phyloP scores from a whole-genome alignment of 2,797 vertebrate genomes.

The Mormyrops boulengeri region DNA sequence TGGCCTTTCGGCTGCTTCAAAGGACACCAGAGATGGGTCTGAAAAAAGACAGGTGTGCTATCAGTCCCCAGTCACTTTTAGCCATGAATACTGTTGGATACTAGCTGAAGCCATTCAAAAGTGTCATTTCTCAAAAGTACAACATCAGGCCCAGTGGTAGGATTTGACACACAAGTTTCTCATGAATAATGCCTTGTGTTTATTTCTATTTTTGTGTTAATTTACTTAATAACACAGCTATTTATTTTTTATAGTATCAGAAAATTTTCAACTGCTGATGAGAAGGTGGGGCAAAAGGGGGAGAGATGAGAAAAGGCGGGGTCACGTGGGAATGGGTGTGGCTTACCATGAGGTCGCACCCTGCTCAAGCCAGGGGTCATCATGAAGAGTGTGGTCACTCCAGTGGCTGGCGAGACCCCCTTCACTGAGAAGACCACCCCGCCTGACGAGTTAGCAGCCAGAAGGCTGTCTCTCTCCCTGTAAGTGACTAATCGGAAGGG shows the following conservation, averaged over 20 bases:
- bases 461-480: conserved; percentile 51
- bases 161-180: not conserved
- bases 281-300: not conserved
- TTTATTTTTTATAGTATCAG: not conserved
- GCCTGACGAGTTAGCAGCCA: conserved; percentile 58
- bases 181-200: not conserved
- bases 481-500: conserved; percentile 76
- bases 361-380: conserved; percentile 83
- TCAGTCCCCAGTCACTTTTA: not conserved
- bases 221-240: not conserved
- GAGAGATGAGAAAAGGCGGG: not conserved
- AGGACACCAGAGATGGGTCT: conserved; percentile 81
- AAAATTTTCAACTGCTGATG: not conserved
- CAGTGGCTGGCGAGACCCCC: conserved; percentile 41
- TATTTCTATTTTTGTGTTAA: not conserved
- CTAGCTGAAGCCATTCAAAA: not conserved
- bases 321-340: not conserved
- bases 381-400: conserved; percentile 72
- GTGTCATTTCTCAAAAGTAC: not conserved
- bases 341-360: conserved; percentile 78
- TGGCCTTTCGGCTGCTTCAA: conserved; percentile 80
- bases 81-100: not conserved
- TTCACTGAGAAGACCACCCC: conserved; percentile 59
- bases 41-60: not conserved
- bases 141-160: not conserved